phyloP scores from a whole-genome alignment of 2,797 vertebrate species.

The Rhadinocentrus ornatus region DNA sequence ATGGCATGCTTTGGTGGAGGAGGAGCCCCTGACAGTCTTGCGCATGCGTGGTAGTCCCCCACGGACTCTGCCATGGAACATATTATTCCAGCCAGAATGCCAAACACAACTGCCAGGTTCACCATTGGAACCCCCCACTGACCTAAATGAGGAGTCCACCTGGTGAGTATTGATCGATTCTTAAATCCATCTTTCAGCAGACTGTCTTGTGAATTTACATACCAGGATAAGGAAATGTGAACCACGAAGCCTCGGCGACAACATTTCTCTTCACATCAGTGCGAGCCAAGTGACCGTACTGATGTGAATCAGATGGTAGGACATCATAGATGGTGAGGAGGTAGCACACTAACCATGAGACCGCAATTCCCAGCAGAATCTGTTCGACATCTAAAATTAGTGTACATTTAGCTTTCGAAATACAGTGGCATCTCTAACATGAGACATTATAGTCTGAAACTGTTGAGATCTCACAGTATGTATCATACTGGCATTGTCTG shows the following conservation, averaged over 20 bases:
- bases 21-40: conserved; percentile 89
- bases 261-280: conserved; percentile 88
- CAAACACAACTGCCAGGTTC: conserved; percentile 90
- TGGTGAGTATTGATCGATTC: background rate
- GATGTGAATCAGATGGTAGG: conserved; percentile 81
- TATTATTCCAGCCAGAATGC: conserved; percentile 90
- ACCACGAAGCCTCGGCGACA: conserved; percentile 87
- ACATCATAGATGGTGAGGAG: conserved; percentile 86
- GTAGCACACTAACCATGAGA: conserved; percentile 92
- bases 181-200: background rate
- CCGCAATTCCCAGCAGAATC: conserved; percentile 91
- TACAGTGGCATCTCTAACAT: background rate
- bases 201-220: conserved; percentile 44
- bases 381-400: conserved; percentile 64
- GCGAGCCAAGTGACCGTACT: conserved; percentile 88
- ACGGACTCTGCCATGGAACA: conserved; percentile 95
- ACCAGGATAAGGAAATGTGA: conserved; percentile 94
- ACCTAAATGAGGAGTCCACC: conserved; percentile 74
- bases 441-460: background rate
- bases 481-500: conserved; percentile 90
- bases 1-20: conserved; percentile 90
- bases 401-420: background rate
- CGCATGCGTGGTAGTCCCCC: conserved; percentile 93
- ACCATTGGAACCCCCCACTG: conserved; percentile 92
- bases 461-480: too few relatives aligned